Percentiles rank a stretch among this genome's conserved stretches.
Conservation (phyloP, 2,797 vertebrate species). For the Pangasius krempfi region DNA sequence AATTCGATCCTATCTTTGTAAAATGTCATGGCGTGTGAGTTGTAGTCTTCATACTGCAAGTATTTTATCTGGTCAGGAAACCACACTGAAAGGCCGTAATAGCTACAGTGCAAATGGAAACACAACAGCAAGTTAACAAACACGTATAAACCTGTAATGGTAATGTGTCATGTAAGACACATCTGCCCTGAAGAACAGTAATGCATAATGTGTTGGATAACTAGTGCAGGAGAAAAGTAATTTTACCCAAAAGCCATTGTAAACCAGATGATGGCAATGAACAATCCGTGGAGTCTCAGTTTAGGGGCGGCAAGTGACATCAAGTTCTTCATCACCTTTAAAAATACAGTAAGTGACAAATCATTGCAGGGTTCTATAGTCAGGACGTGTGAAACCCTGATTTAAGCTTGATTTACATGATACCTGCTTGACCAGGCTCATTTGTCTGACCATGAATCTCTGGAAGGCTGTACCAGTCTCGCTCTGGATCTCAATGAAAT, state of each 20-base stretch:
- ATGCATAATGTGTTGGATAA: background rate
- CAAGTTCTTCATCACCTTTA: constrained; percentile 90
- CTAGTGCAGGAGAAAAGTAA: background rate
- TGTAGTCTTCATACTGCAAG: constrained; percentile 90
- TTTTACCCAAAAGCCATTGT: constrained; percentile 94
- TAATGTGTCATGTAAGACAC: background rate
- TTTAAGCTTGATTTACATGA: background rate
- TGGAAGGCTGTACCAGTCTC: constrained; percentile 96
- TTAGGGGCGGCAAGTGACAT: constrained; percentile 88
- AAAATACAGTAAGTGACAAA: constrained; percentile 21
- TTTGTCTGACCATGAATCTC: constrained; percentile 90
- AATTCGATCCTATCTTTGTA: constrained; percentile 83
- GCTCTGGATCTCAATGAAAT: constrained; percentile 98
- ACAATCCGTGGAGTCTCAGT: constrained; percentile 86
- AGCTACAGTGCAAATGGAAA: constrained; percentile 71
- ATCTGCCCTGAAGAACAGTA: background rate
- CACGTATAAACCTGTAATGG: background rate
- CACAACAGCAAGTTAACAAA: background rate
- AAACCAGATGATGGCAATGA: constrained; percentile 95
- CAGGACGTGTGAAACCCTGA: background rate
- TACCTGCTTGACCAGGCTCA: constrained; percentile 91
- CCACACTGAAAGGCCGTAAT: constrained; percentile 95
- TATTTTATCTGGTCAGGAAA: constrained; percentile 98
- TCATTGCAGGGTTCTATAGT: background rate
- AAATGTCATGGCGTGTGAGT: constrained; percentile 85